phyloP scores from a whole-genome alignment of 2,888 invertebrate species.

The Melinaea marsaeus region DNA sequence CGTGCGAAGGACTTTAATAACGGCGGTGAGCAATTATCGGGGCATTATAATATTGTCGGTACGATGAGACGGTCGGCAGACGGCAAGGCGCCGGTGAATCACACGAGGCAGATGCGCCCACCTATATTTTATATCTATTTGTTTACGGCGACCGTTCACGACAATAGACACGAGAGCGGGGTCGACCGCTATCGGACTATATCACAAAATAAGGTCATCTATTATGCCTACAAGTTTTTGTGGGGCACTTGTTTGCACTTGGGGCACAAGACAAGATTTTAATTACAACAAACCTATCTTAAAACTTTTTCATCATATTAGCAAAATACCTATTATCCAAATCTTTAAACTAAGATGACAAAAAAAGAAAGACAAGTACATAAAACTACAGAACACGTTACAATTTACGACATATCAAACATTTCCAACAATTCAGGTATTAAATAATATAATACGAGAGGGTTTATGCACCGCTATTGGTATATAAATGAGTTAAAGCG shows the following conservation, averaged over 20 bases:
- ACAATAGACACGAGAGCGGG: slow-evolving; percentile 49
- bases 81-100: slow-evolving; percentile 74
- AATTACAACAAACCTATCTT: too few species aligned
- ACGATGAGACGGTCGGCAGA: slow-evolving; percentile 70
- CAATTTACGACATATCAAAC: too few species aligned
- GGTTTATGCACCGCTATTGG: too few species aligned
- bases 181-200: slow-evolving; percentile 42
- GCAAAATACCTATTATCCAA: too few species aligned
- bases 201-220: slow-evolving; percentile 6
- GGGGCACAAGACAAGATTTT: too few species aligned
- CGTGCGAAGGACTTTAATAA: slow-evolving; percentile 55
- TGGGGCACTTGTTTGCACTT: too few species aligned
- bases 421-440: too few species aligned
- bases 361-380: too few species aligned
- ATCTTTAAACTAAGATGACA: too few species aligned
- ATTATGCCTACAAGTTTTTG: background rate
- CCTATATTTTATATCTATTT: slow-evolving; percentile 61
- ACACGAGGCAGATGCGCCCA: slow-evolving; percentile 66
- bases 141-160: slow-evolving; percentile 71
- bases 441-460: too few species aligned
- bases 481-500: background rate
- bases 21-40: slow-evolving; percentile 66
- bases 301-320: too few species aligned
- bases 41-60: slow-evolving; percentile 60
- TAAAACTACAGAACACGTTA: too few species aligned